Conservation (phyloP, 2,888 invertebrate species). For the Trissolcus japonicus region DNA sequence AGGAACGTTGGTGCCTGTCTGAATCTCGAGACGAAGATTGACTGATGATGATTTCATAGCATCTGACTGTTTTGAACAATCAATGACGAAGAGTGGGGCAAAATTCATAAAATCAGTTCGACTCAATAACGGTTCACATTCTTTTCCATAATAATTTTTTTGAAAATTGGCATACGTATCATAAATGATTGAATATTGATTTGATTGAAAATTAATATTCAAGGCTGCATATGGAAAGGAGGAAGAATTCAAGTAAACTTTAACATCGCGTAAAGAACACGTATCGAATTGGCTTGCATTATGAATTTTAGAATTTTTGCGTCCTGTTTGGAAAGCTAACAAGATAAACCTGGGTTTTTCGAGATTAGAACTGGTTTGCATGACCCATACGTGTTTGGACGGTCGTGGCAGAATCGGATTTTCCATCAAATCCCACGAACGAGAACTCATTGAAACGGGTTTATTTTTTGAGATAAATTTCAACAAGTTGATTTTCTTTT, state of each 20-base stretch:
- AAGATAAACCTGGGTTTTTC: background rate
- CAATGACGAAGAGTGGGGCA: background rate
- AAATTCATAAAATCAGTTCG: background rate
- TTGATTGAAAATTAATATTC: background rate
- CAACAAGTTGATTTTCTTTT: constrained; percentile 54
- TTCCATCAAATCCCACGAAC: too few relatives aligned
- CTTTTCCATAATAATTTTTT: constrained; percentile 2
- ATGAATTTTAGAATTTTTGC: background rate
- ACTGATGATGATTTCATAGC: constrained; percentile 13
- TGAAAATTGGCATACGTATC: constrained; percentile 23
- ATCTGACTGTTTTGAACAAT: constrained; percentile 15
- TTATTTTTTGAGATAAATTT: constrained; percentile 50
- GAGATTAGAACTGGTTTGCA: background rate
- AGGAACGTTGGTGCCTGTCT: background rate
- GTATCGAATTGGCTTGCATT: background rate
- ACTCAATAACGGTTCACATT: background rate
- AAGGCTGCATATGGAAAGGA: background rate
- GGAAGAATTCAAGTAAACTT: background rate
- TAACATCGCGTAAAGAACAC: background rate
- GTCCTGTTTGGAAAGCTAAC: background rate
- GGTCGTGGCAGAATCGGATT: background rate
- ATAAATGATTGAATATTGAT: constrained; percentile 26
- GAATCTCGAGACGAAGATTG: constrained; percentile 11
- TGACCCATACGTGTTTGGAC: background rate
- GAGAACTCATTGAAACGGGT: constrained; percentile 35